Evolutionary conservation across 2,888 invertebrate genomes (phyloP), one percentile per base, ranked within the genome.

Genomic region (Torymus auratus): DNA sequence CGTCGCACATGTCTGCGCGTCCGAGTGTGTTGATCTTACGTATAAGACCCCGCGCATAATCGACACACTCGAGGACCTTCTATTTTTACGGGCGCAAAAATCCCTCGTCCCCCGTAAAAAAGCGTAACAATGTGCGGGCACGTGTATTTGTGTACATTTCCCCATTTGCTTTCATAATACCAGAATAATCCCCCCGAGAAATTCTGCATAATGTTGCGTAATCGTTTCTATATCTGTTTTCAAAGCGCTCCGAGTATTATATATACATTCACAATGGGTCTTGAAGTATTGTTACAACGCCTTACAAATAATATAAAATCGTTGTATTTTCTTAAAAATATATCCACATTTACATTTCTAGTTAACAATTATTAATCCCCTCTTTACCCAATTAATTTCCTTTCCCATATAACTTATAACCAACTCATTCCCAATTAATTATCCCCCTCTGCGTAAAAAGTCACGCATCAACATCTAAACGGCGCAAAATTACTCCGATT

Each of bases 111-210:
- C 28, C 3, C 52, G 53, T 3, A 13, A 67, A 78, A 67, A 69
- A 17, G 58, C 71, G 52, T 28, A 67, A 78, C 67, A 78, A 78
- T 64, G 79, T 7, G 23, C 13, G 23, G 41, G 79, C 72, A 77
- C 79, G 73, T 79, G 62, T 11, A 20, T 50, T 55, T 73, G 68
- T 73, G 58, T 56, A 61, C 52, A 17, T 41, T 71, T 20, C 15
- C 41, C n/a, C 65, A 61, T 53, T 78, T 62, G 53, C 55, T 52
- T 62, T 72, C 61, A 11, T 72, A 62, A 78, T 61, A 69, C 58
- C 17, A 53, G 11, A n/a, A 56, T 50, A 28, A 74, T 20, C n/a
- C n/a, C 64, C n/a, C n/a, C 64, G 11, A 41, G 61, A 50, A 53
- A 15, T 50, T 23, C 14, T 52, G 71, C 28, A 58, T n/a, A 60